A percentile compares a stretch with the other conserved stretches of the same genome.
These are phyloP conservation scores for Leptinotarsa juncta DNA, from an alignment of 2,888 invertebrate species.

Conservation along the genomic window DNA sequence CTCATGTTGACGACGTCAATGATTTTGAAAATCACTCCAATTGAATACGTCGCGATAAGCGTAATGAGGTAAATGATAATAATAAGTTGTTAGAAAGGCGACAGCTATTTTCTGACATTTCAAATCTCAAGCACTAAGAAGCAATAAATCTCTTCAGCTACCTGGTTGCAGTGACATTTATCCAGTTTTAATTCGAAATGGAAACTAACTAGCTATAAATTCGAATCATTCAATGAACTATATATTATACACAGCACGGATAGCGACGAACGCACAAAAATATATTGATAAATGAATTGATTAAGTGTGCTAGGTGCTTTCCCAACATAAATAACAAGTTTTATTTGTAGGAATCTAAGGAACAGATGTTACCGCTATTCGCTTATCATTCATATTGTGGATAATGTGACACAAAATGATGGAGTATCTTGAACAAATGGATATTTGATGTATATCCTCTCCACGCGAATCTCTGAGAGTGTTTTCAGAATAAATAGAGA, in stretches of 20 bases:
- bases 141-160: slow-evolving; percentile 1
- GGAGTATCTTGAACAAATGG: slow-evolving; percentile 54
- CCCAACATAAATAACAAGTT: slow-evolving; percentile 42
- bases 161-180: background rate
- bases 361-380: slow-evolving; percentile 57
- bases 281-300: slow-evolving; percentile 6
- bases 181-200: background rate
- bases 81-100: background rate
- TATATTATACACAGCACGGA: background rate
- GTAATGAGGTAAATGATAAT: background rate
- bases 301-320: slow-evolving; percentile 28
- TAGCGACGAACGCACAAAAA: background rate
- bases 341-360: slow-evolving; percentile 53
- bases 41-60: background rate
- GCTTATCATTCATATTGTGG: slow-evolving; percentile 56
- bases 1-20: background rate
- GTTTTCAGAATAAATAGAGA: slow-evolving; percentile 48
- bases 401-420: slow-evolving; percentile 57
- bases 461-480: slow-evolving; percentile 45
- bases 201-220: slow-evolving; percentile 1
- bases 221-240: slow-evolving; percentile 5
- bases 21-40: background rate
- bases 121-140: background rate
- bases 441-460: slow-evolving; percentile 57
- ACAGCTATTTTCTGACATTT: background rate